phyloP scores from a whole-genome alignment of 2,888 invertebrate genomes.

The Mythimna vitellina region DNA sequence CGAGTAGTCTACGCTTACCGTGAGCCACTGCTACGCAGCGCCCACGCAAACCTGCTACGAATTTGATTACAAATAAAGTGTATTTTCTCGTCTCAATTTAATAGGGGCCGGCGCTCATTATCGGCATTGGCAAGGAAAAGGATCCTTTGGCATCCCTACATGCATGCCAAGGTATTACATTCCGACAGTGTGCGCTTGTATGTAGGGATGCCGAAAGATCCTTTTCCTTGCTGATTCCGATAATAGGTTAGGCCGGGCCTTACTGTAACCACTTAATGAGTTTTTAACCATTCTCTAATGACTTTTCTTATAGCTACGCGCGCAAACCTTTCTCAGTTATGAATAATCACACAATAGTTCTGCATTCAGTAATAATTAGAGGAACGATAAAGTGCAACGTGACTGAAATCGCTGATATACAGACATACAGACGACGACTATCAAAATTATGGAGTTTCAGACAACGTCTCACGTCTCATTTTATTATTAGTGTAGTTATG shows the following conservation, averaged over 20 bases:
- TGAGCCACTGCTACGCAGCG: neutral
- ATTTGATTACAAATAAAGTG: neutral
- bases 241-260: too few relatives aligned
- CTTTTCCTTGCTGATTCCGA: too few relatives aligned
- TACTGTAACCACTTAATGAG: neutral
- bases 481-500: constrained; percentile 37
- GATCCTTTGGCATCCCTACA: too few relatives aligned
- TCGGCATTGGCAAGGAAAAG: too few relatives aligned
- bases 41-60: neutral
- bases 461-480: constrained; percentile 21
- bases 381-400: constrained; percentile 38
- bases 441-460: constrained; percentile 19
- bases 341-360: constrained; percentile 13
- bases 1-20: too few relatives aligned
- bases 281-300: constrained; percentile 8
- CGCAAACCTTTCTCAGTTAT: neutral
- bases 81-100: neutral
- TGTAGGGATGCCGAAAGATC: too few relatives aligned
- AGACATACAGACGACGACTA: constrained; percentile 28
- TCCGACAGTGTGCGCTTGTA: too few relatives aligned
- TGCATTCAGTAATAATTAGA: constrained; percentile 36
- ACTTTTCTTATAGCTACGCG: neutral
- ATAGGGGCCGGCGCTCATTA: neutral
- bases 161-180: too few relatives aligned
- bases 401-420: constrained; percentile 30